Evolutionary conservation across 2,113 vertebrate species (phyloP).

Genomic region (Sinocyclocheilus maitianheensis): DNA sequence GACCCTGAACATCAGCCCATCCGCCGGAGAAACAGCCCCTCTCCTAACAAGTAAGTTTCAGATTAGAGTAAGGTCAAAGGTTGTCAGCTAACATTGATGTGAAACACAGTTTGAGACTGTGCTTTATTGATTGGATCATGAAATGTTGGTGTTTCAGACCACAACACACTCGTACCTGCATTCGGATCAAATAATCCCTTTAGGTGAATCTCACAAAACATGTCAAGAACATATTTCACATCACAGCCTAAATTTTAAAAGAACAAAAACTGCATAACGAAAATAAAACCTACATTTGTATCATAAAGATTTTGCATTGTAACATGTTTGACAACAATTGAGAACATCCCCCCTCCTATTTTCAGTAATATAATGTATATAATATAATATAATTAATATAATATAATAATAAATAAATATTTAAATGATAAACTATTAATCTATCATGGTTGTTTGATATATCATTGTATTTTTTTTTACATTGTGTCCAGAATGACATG

Average conservation of each 20-base stretch:
- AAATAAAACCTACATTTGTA: background rate
- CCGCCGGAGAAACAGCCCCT: slow-evolving; percentile 41
- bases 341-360: background rate
- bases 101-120: too few relatives aligned
- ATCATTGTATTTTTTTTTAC: background rate
- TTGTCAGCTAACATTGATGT: too few relatives aligned
- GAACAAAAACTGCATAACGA: background rate
- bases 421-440: too few relatives aligned
- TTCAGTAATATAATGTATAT: too few relatives aligned
- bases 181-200: background rate
- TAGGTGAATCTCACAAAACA: too few relatives aligned
- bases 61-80: background rate
- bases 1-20: background rate
- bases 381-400: too few relatives aligned
- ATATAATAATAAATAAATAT: too few relatives aligned
- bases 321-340: background rate
- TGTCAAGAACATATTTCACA: background rate
- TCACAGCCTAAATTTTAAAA: background rate
- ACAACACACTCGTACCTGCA: too few relatives aligned
- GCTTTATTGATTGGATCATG: too few relatives aligned
- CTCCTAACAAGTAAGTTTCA: slow-evolving; percentile 54
- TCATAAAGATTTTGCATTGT: background rate
- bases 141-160: too few relatives aligned
- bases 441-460: too few relatives aligned
- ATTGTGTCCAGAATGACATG: too few relatives aligned